Percentiles rank a stretch among this genome's conserved stretches.
phyloP scores from a whole-genome alignment of 1,140 invertebrate genomes.

The Cyphomyrmex costatus region DNA sequence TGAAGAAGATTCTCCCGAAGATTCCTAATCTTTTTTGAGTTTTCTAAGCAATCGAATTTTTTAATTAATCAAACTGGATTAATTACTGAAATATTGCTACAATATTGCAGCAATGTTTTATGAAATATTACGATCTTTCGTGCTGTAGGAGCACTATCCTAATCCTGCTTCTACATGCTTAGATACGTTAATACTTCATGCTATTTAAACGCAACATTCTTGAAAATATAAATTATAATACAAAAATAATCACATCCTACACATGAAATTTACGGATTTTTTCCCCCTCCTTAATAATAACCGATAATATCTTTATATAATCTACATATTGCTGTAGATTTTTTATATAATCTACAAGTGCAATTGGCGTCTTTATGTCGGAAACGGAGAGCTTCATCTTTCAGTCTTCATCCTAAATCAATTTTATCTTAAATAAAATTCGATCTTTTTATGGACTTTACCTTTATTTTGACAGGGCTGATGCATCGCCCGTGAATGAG shows the following conservation, averaged over 20 bases:
- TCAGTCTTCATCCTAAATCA: not conserved
- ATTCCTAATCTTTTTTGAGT: no score
- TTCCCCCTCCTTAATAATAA: not conserved
- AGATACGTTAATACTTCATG: not conserved
- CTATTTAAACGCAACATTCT: not conserved
- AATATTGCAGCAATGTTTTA: no score
- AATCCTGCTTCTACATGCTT: not conserved
- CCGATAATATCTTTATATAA: constrained; percentile 7
- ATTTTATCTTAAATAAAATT: not conserved
- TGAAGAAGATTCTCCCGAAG: no score
- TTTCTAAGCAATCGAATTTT: no score
- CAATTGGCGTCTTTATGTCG: not conserved
- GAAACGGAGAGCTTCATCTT: not conserved
- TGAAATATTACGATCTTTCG: no score
- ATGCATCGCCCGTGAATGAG: constrained; percentile 76
- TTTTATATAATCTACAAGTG: not conserved
- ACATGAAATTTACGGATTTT: not conserved
- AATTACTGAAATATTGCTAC: no score
- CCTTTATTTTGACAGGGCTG: constrained; percentile 81
- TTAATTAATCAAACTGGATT: no score
- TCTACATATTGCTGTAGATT: no score
- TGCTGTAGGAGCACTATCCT: no score
- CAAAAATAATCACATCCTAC: not conserved
- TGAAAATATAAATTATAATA: not conserved
- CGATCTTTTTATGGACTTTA: not conserved